These are phyloP conservation scores for Cherax destructor DNA, from an alignment of 1,140 invertebrate genomes.

Conservation along the genomic window DNA sequence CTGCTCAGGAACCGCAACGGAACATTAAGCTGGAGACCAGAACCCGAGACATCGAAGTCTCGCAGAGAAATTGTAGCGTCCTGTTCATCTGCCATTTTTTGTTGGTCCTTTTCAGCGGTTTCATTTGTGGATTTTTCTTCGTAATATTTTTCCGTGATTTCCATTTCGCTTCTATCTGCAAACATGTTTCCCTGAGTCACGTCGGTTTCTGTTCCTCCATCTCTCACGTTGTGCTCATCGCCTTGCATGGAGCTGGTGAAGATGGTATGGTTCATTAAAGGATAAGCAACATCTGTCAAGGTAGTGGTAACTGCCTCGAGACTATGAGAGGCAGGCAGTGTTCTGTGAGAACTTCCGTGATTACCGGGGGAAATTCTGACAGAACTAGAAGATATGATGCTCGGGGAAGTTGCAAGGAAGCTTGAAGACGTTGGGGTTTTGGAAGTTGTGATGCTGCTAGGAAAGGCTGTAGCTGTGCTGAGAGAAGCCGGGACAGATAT, in stretches of 20 bases:
- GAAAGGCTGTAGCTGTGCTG: not conserved
- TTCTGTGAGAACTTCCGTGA: no score
- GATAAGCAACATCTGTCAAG: no score
- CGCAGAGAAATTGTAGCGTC: not conserved
- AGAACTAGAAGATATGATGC: no score
- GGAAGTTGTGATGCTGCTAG: not conserved
- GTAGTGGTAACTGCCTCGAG: no score
- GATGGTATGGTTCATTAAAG: not conserved
- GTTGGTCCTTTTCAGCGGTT: not conserved
- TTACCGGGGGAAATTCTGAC: no score
- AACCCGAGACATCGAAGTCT: not conserved
- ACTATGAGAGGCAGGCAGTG: no score
- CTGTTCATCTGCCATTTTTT: not conserved
- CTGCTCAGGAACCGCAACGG: not conserved
- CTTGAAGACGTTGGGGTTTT: no score
- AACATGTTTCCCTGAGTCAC: not conserved
- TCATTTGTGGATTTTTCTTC: not conserved
- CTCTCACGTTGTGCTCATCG: no score
- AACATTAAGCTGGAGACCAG: not conserved
- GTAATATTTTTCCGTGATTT: not conserved
- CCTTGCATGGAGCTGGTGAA: not conserved
- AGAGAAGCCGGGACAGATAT: not conserved
- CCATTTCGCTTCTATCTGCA: not conserved
- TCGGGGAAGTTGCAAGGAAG: no score
- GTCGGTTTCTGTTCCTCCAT: not conserved